A percentile compares a stretch with the other conserved stretches of the same genome.
phyloP scores from a whole-genome alignment of 1,140 invertebrate species.

The Heliothis virescens region DNA sequence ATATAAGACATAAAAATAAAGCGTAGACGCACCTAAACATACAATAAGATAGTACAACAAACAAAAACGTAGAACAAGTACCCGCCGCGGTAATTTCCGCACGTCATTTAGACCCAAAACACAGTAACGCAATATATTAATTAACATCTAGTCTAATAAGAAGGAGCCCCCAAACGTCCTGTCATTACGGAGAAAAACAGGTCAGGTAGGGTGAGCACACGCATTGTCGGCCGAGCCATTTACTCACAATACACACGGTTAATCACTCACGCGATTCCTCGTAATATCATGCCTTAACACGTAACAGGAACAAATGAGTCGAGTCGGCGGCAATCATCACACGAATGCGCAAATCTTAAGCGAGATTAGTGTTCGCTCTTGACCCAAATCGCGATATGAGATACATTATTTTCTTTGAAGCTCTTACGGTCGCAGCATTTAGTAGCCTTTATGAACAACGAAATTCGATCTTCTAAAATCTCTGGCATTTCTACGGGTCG shows the following conservation, averaged over 20 bases:
- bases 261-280: constrained; percentile 58
- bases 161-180: constrained; percentile 39
- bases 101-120: constrained; percentile 21
- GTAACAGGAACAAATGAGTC: constrained; percentile 55
- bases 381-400: constrained; percentile 48
- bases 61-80: too few species aligned
- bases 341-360: constrained; percentile 45
- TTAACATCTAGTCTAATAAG: constrained; percentile 39
- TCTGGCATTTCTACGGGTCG: neutral
- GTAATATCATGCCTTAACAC: constrained; percentile 56
- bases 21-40: neutral
- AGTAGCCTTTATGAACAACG: constrained; percentile 35
- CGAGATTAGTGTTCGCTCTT: constrained; percentile 52
- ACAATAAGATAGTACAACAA: neutral
- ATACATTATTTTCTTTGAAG: constrained; percentile 51
- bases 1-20: too few species aligned
- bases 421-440: constrained; percentile 24
- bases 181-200: constrained; percentile 45
- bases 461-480: constrained; percentile 29
- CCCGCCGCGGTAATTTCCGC: neutral
- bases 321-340: constrained; percentile 52
- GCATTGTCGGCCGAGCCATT: constrained; percentile 50
- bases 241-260: constrained; percentile 51
- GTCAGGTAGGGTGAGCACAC: constrained; percentile 46
- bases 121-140: constrained; percentile 44